A percentile compares a stretch with the other conserved stretches of the same genome.
These are phyloP conservation scores for Macrotrachela quadricornifera DNA, from an alignment of 1,140 invertebrate genomes.

Conservation along the genomic window DNA sequence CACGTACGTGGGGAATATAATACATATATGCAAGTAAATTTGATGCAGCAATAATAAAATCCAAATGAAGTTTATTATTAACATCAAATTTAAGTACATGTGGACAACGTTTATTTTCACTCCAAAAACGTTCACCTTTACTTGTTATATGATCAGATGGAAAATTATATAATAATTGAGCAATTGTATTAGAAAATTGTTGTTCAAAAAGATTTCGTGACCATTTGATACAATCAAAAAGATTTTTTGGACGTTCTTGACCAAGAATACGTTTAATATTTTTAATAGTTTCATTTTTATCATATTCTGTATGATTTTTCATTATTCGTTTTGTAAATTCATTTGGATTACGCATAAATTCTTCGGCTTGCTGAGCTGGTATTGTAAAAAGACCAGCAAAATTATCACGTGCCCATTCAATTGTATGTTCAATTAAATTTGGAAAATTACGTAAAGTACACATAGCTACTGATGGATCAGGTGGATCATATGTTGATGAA, in stretches of 20 bases:
- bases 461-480: constrained; percentile 92
- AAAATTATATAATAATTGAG: constrained; percentile 87
- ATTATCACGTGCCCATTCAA: constrained; percentile 87
- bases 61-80: constrained; percentile 45
- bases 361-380: constrained; percentile 64
- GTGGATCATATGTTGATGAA: constrained; percentile 89
- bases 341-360: constrained; percentile 50
- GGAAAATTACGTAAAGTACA: constrained; percentile 98
- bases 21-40: constrained; percentile 81
- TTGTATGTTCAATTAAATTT: constrained; percentile 91
- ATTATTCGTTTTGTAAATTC: constrained; percentile 44
- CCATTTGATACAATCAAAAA: constrained; percentile 73
- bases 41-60: constrained; percentile 72
- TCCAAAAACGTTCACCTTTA: constrained; percentile 84
- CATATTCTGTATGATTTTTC: constrained; percentile 62
- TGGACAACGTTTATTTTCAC: constrained; percentile 88
- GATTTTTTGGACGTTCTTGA: constrained; percentile 55
- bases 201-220: constrained; percentile 72
- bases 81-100: constrained; percentile 38
- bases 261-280: constrained; percentile 63
- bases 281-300: constrained; percentile 64
- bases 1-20: constrained; percentile 36
- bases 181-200: constrained; percentile 81
- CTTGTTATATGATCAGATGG: constrained; percentile 71
- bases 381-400: constrained; percentile 86